Base-by-base conservation (phyloP, 2,888 invertebrate species). In the Esperia sulphurella region DNA sequence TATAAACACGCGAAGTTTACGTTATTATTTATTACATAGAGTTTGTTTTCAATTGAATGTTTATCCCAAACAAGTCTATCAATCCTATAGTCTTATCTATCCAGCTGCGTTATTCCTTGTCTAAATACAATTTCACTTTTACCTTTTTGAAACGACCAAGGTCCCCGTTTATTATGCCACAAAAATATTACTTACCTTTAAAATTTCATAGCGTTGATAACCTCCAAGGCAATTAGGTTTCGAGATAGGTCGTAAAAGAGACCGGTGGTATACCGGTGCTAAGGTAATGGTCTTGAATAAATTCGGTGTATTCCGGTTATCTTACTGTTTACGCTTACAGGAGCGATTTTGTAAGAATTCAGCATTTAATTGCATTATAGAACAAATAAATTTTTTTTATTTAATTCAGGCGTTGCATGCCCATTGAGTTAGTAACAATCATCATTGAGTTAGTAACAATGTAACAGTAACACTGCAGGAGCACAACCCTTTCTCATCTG, bases 191-290 rank as follows among this genome's bases (percentile, higher is more conserved):
- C 41, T 46, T 38, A 29, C 37, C 45, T 47, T 42, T 29, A 47
- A 47, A 43, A 42, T 50, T 50, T 50, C 47, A 50, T 47, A 8
- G 47, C 41, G 38, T 13, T 46, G 50, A 47, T 50, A 47, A 50
- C 46, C 50, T 21, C 40, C 41, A n/a, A 29, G 13, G 50, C 47
- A 50, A 50, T 50, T 50, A 50, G 47, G 42, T 46, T 45, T 33
- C 30, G 35, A 44, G 46, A 50, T 50, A 50, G 50, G 21, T 43
- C 46, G 46, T 50, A 50, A 50, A 45, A 43, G 40, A 12, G 31
- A 45, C 49, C 43, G 43, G 43, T 42, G 21, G 35, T 35, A 13
- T 35, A 43, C 42, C 13, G 42, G 12, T 41, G 14, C 37, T 12
- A 31, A 39, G 33, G 41, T 33, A 30, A 45, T 2, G 41, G n/a